phyloP scores from a whole-genome alignment of 2,113 vertebrate species.

The Hypomesus transpacificus region DNA sequence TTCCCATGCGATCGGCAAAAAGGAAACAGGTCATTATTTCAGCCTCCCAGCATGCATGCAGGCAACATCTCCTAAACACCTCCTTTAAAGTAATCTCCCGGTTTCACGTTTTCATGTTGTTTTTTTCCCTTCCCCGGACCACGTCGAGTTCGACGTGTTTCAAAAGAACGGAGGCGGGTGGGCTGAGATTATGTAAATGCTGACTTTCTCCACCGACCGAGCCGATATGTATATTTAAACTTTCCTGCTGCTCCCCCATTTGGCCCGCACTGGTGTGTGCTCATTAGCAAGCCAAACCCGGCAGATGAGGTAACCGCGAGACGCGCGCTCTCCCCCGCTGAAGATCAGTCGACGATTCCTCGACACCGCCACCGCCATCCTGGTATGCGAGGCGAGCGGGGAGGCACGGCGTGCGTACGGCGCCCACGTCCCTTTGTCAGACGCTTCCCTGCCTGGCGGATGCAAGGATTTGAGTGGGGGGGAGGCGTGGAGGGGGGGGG shows the following conservation, averaged over 20 bases:
- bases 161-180: conserved; percentile 31
- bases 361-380: conserved; percentile 24
- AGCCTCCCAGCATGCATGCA: no score
- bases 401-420: conserved; percentile 14
- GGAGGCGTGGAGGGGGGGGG: conserved; percentile 1
- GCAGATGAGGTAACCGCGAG: conserved; percentile 34
- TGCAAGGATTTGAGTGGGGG: conserved; percentile 40
- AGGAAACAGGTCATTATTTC: no score
- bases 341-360: conserved; percentile 38
- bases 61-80: no score
- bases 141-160: conserved; percentile 29
- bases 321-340: neutral
- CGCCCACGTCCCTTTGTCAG: conserved; percentile 36
- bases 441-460: conserved; percentile 26
- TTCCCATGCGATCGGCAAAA: no score
- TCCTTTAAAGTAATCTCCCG: no score
- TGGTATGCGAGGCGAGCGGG: conserved; percentile 43
- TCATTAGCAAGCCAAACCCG: conserved; percentile 49
- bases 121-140: conserved; percentile 12
- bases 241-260: conserved; percentile 46
- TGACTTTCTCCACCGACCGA: conserved; percentile 32
- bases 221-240: conserved; percentile 47
- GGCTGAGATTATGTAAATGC: conserved; percentile 55
- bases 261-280: conserved; percentile 16
- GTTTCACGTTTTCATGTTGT: neutral